Evolutionary conservation across 2,113 vertebrate genomes (phyloP), one percentile per base, ranked within the genome.

Genomic region (Ammodytes dubius): DNA sequence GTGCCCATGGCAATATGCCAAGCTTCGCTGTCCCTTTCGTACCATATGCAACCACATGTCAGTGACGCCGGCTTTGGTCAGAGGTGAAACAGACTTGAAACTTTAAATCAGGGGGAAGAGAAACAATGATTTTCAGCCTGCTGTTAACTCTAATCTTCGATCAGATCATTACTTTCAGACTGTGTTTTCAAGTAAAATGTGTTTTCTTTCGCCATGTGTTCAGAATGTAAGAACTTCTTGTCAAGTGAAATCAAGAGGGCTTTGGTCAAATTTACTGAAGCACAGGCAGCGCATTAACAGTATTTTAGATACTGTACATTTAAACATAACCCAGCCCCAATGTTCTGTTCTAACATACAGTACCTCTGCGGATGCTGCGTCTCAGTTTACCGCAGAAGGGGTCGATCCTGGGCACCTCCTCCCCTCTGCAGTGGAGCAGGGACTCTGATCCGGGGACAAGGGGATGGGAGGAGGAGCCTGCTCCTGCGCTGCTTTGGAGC

Each of bases 361-460:
- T 27, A 97, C 97, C 95, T 96, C 97, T 96, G 81, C 96, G 96
- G 83, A 98, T 96, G 94, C 96, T 99, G 82, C 96, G 94, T 60
- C 96, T 94, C 79, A 97, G 93, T 90, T 97, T 97, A 74, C 97
- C 97, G 88, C 96, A 96, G 74, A 97, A 96, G 39, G 96, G 95
- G 57, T 97, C 97, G 19, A 97, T 82, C 0, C 94, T 95, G 0
- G 96, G 97, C 63, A 95, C 92, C 81, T 97, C 97, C 35, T 96
- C 91, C 54, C 92, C 17, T 98, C 97, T 63, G 96, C 94, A 6
- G 85, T 10, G 1, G 94, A 86, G 63, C 92, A 91, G 0, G 96
- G 96, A 84, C 95, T 97, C 92, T 97, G 97, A 37, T 98, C 97
- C 0, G 97, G 96, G 68, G 96, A 97, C 0, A 95, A 94, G 14